A percentile compares a stretch with the other conserved stretches of the same genome.
phyloP scores from a whole-genome alignment of 1,140 invertebrate species.

The Samia ricini region DNA sequence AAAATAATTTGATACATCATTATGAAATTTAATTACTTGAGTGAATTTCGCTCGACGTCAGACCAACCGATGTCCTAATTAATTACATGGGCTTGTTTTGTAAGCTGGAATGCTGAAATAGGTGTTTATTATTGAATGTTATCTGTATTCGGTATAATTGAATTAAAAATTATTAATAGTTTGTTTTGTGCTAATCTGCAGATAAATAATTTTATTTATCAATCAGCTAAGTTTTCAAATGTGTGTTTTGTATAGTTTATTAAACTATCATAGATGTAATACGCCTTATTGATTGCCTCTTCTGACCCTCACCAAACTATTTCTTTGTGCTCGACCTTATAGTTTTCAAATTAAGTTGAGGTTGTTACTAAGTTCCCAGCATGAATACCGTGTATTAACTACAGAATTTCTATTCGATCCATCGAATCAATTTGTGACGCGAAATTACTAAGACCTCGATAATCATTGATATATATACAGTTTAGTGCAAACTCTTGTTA shows the following conservation, averaged over 20 bases:
- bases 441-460: slow-evolving; percentile 1
- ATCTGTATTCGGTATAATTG: too few relatives aligned
- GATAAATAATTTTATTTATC: too few relatives aligned
- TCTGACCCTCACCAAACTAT: slow-evolving; percentile 40
- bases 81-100: slow-evolving; percentile 62
- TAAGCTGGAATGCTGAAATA: slow-evolving; percentile 45
- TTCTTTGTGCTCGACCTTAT: slow-evolving; percentile 53
- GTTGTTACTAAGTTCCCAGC: slow-evolving; percentile 23
- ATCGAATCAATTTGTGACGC: background rate
- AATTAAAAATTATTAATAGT: too few relatives aligned
- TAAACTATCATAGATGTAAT: too few relatives aligned
- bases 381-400: slow-evolving; percentile 19
- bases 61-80: slow-evolving; percentile 38
- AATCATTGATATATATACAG: background rate
- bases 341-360: slow-evolving; percentile 60
- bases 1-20: background rate
- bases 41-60: slow-evolving; percentile 48
- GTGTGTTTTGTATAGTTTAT: too few relatives aligned
- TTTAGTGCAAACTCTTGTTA: background rate
- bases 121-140: slow-evolving; percentile 10
- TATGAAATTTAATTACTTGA: slow-evolving; percentile 53
- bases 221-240: too few relatives aligned
- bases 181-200: too few relatives aligned
- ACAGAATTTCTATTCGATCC: background rate
- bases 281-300: slow-evolving; percentile 5